phyloP scores from a whole-genome alignment of 2,113 vertebrate species.

The Parotia lawesii region DNA sequence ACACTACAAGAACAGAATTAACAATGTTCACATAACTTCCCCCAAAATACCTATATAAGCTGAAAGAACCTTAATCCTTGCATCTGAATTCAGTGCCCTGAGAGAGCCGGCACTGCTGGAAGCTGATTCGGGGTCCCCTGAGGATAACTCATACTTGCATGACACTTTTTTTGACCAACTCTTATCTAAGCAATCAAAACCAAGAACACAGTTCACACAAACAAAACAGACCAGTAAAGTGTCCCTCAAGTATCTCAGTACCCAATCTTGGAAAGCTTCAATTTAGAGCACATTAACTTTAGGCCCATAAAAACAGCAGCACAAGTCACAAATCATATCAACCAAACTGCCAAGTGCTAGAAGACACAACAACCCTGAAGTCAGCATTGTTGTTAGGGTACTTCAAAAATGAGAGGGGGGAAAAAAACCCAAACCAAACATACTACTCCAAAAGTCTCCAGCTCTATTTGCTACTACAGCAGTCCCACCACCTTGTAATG shows the following conservation, averaged over 20 bases:
- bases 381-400: neutral
- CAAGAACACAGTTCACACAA: neutral
- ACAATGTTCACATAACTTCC: neutral
- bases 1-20: neutral
- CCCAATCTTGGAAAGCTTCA: neutral
- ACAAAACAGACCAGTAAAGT: neutral
- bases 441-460: neutral
- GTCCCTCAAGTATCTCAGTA: neutral
- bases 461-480: neutral
- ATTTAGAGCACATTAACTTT: neutral
- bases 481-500: neutral
- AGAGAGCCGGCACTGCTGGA: neutral
- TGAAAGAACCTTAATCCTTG: conserved; percentile 22
- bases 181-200: neutral
- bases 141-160: neutral
- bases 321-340: neutral
- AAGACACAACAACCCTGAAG: neutral
- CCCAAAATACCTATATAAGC: neutral
- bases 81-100: neutral
- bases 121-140: neutral
- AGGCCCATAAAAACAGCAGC: neutral
- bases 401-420: neutral
- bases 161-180: neutral
- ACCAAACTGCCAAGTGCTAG: neutral
- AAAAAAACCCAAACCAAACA: neutral